Evolutionary conservation across 2,888 invertebrate genomes (phyloP).

Genomic region (Chrysopilus asiliformis): DNA sequence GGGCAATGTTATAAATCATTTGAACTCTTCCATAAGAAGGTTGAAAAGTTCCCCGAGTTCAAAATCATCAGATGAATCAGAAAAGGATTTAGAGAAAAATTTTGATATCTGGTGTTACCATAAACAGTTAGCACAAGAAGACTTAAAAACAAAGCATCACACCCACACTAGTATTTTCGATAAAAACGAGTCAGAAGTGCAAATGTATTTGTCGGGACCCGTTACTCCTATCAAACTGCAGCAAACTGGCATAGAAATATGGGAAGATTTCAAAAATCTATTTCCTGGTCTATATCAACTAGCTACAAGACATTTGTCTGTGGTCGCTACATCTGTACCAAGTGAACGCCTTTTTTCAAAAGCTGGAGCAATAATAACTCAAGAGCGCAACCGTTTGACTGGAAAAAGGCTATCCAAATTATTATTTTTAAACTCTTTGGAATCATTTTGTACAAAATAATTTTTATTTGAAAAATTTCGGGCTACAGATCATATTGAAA

Average conservation of each 20-base stretch:
- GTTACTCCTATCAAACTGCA: conserved; percentile 21
- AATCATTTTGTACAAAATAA: no score
- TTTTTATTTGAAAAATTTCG: no score
- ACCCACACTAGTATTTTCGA: no score
- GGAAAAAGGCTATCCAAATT: conserved; percentile 10
- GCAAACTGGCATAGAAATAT: no score
- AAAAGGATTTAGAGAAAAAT: conserved; percentile 14
- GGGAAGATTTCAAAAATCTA: conserved; percentile 5
- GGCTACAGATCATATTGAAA: no score
- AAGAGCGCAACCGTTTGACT: neutral
- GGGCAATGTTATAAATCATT: conserved; percentile 19
- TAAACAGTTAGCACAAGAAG: conserved; percentile 21
- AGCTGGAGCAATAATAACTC: conserved; percentile 3
- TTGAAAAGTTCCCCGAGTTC: conserved; percentile 11
- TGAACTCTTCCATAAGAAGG: conserved; percentile 18
- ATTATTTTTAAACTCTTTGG: no score
- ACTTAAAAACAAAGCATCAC: no score
- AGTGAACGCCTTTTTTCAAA: conserved; percentile 7
- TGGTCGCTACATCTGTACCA: conserved; percentile 3
- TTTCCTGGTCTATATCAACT: neutral
- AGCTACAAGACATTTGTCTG: neutral
- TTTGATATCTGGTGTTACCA: conserved; percentile 23
- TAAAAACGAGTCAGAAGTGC: conserved; percentile 17
- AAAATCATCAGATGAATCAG: conserved; percentile 3
- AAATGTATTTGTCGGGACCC: conserved; percentile 21